Evolutionary conservation across 1,140 invertebrate species (phyloP).

Genomic region (Drosophila parvula): DNA sequence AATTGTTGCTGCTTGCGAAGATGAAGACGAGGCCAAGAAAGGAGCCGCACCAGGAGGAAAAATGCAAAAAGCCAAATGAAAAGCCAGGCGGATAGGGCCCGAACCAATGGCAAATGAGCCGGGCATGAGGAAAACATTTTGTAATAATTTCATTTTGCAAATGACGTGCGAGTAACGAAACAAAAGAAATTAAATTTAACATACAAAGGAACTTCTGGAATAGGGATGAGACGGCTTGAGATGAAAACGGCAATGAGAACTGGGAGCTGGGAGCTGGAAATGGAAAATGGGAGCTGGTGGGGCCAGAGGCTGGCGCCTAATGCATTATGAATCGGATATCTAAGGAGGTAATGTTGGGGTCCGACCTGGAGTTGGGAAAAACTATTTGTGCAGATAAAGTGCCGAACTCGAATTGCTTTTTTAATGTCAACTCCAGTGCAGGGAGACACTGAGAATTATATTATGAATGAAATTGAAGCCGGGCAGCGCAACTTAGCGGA

Average conservation of each 20-base stretch:
- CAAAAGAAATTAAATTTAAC: slow-evolving; percentile 83
- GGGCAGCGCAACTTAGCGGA: slow-evolving; percentile 7
- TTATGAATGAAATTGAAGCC: slow-evolving; percentile 59
- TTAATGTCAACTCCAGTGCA: slow-evolving; percentile 66
- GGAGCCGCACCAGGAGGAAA: slow-evolving; percentile 29
- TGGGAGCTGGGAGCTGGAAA: slow-evolving; percentile 4
- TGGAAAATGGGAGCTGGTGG: slow-evolving; percentile 5
- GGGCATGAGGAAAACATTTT: slow-evolving; percentile 65
- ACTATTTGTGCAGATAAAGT: slow-evolving; percentile 64
- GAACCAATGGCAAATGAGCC: slow-evolving; percentile 59
- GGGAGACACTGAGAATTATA: slow-evolving; percentile 59
- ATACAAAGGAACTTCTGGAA: slow-evolving; percentile 64
- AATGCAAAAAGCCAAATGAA: slow-evolving; percentile 51
- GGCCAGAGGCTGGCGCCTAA: slow-evolving; percentile 56
- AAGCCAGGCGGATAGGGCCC: slow-evolving; percentile 26
- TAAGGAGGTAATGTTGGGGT: slow-evolving; percentile 28
- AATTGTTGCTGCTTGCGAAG: slow-evolving; percentile 64
- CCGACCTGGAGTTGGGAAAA: slow-evolving; percentile 36
- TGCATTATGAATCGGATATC: slow-evolving; percentile 77
- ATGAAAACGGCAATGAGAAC: slow-evolving; percentile 22
- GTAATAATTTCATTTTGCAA: slow-evolving; percentile 83
- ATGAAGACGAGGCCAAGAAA: slow-evolving; percentile 49
- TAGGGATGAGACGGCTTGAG: slow-evolving; percentile 38
- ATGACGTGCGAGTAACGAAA: slow-evolving; percentile 83
- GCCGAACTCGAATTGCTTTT: slow-evolving; percentile 71